These are phyloP conservation scores for Engraulis encrasicolus DNA, from an alignment of 2,113 vertebrate species.

Conservation along the genomic window DNA sequence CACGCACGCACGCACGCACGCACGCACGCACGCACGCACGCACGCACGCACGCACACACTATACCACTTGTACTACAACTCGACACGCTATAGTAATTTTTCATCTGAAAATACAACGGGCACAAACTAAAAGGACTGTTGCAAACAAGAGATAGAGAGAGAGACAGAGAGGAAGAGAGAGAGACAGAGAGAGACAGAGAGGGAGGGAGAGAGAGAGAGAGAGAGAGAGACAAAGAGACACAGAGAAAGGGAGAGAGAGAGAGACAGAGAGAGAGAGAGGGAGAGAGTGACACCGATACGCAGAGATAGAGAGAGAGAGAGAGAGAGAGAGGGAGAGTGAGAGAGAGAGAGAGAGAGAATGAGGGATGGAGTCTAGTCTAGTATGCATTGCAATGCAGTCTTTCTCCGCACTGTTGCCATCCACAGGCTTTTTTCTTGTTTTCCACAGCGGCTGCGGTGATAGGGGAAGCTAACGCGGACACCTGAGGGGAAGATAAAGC, in stretches of 20 bases:
- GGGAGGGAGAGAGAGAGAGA: neutral
- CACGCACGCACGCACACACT: neutral
- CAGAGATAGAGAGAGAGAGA: neutral
- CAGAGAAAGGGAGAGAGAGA: too few relatives aligned
- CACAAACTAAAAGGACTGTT: neutral
- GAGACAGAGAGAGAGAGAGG: neutral
- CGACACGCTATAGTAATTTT: neutral
- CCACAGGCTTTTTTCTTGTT: too few relatives aligned
- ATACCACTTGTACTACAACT: too few relatives aligned
- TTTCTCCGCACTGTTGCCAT: neutral
- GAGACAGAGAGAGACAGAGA: neutral
- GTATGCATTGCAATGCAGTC: neutral
- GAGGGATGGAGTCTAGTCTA: too few relatives aligned
- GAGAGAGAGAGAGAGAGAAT: too few relatives aligned
- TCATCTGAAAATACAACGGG: neutral
- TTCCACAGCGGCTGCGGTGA: neutral
- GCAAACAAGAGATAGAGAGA: neutral
- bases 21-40: neutral
- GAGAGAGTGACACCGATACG: too few relatives aligned
- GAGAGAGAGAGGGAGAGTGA: neutral
- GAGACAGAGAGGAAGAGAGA: neutral
- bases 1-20: constrained; percentile 12
- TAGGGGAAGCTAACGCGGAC: neutral
- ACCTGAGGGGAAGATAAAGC: constrained; percentile 9
- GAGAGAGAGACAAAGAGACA: neutral